Evolutionary conservation across 2,797 vertebrate species (phyloP), one percentile per base, ranked within the genome.

Genomic region (Tragopan temminckii): DNA sequence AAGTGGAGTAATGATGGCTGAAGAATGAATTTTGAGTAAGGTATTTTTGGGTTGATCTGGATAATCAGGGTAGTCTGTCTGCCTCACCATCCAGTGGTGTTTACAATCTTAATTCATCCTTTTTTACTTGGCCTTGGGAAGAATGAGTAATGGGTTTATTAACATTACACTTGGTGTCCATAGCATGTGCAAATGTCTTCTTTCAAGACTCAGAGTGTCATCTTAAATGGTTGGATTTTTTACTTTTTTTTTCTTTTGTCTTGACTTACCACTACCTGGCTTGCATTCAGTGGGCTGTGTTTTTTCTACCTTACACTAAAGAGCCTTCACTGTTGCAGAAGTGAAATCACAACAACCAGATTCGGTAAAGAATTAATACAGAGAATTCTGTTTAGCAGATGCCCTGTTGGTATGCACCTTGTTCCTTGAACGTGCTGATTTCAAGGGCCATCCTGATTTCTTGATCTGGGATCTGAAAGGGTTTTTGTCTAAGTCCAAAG

Each of bases 41-140:
- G 63, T 9, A 20, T 1, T 0, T 55, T 67, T 75, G 21, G 14
- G 80, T n/a, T 0, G 0, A 68, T 8, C 13, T 75, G 43, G 9
- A 25, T 68, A 13, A 80, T 25, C 21, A 21, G 9, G 2, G 10
- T 33, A 64, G 10, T 36, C 33, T 27, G 4, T 17, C 18, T 35
- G 1, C 40, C 14, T 80, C 69, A 13, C 4, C 21, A 45, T 45
- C 17, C 33, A 75, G 43, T 6, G 58, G 5, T 25, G 36, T 29
- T 6, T 35, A 33, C 20, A 38, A 23, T 13, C 4, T 11, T 59
- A 29, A 36, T n/a, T 67, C 36, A 74, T n/a, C 18, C 11, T 4
- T 80, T 45, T 70, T 75, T 23, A 13, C 19, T 58, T 57, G 24
- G 9, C 9, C 43, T 89, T 74, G 9, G 18, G 64, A 27, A 45